Evolutionary conservation across 1,140 invertebrate species (phyloP).

Genomic region (Plectrocnemia conspersa): DNA sequence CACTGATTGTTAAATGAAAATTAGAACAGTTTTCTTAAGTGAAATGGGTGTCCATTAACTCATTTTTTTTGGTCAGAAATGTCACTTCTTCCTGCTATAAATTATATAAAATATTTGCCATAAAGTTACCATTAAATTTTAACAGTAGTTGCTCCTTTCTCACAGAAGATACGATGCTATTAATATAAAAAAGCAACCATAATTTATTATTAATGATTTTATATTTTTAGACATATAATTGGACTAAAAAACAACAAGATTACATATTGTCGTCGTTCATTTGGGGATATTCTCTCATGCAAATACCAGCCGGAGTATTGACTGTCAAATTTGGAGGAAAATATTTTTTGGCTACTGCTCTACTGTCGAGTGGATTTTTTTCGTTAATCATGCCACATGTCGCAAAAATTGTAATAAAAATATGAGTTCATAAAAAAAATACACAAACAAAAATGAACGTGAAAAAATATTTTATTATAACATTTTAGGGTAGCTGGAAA

Average conservation of each 20-base stretch:
- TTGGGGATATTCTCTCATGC: conserved; percentile 59
- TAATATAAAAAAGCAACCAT: conserved; percentile 13
- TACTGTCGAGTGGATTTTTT: conserved; percentile 42
- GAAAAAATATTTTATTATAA: neutral
- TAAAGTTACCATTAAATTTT: neutral
- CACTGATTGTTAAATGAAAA: no score
- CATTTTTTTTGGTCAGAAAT: neutral
- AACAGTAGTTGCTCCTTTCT: neutral
- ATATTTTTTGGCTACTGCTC: conserved; percentile 55
- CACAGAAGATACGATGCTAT: neutral
- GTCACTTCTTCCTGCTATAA: neutral
- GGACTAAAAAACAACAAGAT: conserved; percentile 56
- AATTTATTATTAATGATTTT: conserved; percentile 43
- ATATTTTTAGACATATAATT: conserved; percentile 45
- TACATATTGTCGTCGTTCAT: conserved; percentile 55
- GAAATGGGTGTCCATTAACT: no score
- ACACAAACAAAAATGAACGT: neutral
- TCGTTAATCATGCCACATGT: conserved; percentile 41
- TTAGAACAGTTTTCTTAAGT: no score
- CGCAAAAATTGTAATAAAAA: conserved; percentile 43
- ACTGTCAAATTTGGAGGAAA: conserved; percentile 60
- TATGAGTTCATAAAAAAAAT: neutral
- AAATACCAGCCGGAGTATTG: conserved; percentile 65
- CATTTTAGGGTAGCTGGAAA: conserved; percentile 51
- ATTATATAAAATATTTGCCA: neutral